Evolutionary conservation across 53 echinoderm and acorn worm species (phyloP), one percentile per base, ranked within the genome.

Genomic region (Temnopleurus reevesii): DNA sequence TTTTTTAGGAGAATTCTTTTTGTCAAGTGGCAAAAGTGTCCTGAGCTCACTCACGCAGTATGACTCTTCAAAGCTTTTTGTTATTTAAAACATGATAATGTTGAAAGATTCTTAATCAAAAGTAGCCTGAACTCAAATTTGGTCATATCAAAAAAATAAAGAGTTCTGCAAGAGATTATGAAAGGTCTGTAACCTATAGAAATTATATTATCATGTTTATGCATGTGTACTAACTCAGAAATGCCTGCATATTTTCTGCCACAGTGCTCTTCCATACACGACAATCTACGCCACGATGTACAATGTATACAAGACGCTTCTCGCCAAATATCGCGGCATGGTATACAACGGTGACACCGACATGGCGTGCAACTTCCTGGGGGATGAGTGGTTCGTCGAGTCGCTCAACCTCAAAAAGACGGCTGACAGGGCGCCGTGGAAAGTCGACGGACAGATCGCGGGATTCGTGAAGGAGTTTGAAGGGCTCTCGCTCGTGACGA

Each of bases 341-440:
- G 79, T 95, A 30, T 95, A 95, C 93, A 93, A 95, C 31, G 95
- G 95, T 12, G 95, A 93, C 81, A 92, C 92, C 0, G 95, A 95
- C 76, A 89, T 95, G 86, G 91, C 92, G 24, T 95, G 95, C 65
- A 95, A 95, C 86, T 95, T 93, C 76, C 93, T 95, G 0, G 95
- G 93, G 0, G 95, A 92, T 36, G 92, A 95, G 57, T 87, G 92
- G 84, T 95, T 95, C 84, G 93, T 92, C 0, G 93, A 93, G 18
- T 93, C 93, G 1, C 79, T 95, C 61, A 43, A 77, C 2, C 93
- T 76, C 38, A 90, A 86, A 41, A 35, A 63, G 64, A 43, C n/a
- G 28, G 44, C 41, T 0, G 63, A 91, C 4, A 93, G 95, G 21
- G 23, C 56, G 21, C 83, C 93, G 17, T 95, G 95, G 95, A 82